A percentile compares a stretch with the other conserved stretches of the same genome.
phyloP scores from a whole-genome alignment of 2,113 vertebrate species.

The Himantopus leucocephalus region DNA sequence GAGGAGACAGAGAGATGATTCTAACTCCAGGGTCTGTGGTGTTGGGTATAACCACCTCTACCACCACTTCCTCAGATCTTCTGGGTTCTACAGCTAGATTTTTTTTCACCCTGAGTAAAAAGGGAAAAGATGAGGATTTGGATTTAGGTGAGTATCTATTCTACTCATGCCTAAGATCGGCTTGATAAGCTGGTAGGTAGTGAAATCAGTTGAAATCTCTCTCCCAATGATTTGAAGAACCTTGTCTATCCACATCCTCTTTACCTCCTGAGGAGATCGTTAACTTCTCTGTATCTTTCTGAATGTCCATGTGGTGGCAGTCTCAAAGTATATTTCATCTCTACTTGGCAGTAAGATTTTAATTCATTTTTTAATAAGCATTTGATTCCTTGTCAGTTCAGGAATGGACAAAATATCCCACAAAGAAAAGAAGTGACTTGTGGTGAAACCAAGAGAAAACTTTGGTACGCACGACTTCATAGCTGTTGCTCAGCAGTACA shows the following conservation, averaged over 20 bases:
- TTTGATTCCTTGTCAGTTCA: neutral
- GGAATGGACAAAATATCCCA: neutral
- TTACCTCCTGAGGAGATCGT: neutral
- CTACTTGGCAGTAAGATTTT: neutral
- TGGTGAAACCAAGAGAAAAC: neutral
- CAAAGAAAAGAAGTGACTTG: neutral
- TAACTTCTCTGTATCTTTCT: neutral
- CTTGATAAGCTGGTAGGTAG: neutral
- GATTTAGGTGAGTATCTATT: neutral
- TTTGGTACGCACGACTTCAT: neutral
- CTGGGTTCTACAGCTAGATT: neutral
- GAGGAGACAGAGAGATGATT: neutral
- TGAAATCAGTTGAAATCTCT: neutral
- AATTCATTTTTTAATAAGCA: neutral
- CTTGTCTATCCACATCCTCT: neutral
- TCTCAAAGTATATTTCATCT: constrained; percentile 11
- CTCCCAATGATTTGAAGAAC: neutral
- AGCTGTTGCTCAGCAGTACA: neutral
- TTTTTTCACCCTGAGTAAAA: neutral
- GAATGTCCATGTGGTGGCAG: neutral
- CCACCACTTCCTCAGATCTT: neutral
- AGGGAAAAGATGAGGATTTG: neutral
- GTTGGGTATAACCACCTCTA: neutral
- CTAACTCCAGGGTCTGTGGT: neutral
- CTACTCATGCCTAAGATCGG: neutral